Evolutionary conservation across 2,888 invertebrate genomes (phyloP), one percentile per base, ranked within the genome.

Genomic region (Habroteleia sp.): DNA sequence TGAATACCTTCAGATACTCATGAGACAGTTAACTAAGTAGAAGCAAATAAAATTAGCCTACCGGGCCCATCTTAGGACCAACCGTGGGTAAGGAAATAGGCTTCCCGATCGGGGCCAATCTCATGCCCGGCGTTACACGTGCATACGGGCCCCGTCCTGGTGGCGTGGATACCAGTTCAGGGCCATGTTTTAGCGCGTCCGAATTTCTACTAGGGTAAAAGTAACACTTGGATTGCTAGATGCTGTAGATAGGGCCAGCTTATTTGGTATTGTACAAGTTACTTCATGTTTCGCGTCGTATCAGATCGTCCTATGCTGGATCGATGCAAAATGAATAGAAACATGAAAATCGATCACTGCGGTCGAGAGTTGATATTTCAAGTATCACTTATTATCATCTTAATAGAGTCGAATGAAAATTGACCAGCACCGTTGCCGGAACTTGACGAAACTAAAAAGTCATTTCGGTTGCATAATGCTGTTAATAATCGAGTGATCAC

Each of bases 261-360:
- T 16, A 63, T 48, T 41, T 23, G 41, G 31, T 50, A 50, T 23
- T 50, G 63, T 42, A 44, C 50, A 7, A 42, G 31, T 42, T 33
- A 50, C 39, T 52, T 63, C 52, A 42, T 52, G 63, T 52, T 63
- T 52, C 33, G 25, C 7, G 8, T 42, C 7, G 33, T 63, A 63
- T 63, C 50, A 52, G 52, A 52, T 52, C 41, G 35, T 35, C n/a
- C 14, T 16, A 46, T 54, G 37, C 29, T 65, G 54, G 65, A 65
- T 65, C 65, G 29, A 65, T 54, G 54, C 37, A 65, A 54, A 65
- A 44, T 29, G 54, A 65, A 35, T 65, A 54, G 56, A 66, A 56
- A 56, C 48, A 37, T 17, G 46, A 66, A 66, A 54, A 66, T 56
- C 46, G 46, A 66, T 66, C 39, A 20, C n/a, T n/a, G 14, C 27